Evolutionary conservation across 2,797 vertebrate species (phyloP).

Genomic region (Chiloscyllium punctatum): DNA sequence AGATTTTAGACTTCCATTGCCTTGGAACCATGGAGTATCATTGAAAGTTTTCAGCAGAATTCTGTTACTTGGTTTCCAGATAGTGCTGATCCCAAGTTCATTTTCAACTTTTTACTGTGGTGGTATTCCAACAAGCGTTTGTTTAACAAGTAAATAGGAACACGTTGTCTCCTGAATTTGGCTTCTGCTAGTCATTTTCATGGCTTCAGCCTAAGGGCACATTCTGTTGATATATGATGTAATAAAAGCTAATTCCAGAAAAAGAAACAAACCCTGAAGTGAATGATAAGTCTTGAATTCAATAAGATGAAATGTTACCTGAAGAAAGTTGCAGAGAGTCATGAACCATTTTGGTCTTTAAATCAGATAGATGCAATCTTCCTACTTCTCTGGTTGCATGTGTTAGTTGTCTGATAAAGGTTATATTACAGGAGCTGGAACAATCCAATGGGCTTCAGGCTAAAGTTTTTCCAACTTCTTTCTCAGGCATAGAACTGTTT

Average conservation of each 20-base stretch:
- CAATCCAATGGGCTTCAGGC: neutral
- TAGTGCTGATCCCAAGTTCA: neutral
- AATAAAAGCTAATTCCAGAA: constrained; percentile 13
- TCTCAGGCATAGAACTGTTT: neutral
- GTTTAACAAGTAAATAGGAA: neutral
- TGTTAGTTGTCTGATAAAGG: neutral
- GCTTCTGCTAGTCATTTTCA: neutral
- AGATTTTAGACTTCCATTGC: neutral
- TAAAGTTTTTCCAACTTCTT: neutral
- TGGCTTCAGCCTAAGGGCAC: neutral
- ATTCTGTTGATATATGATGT: neutral
- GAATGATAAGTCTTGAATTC: neutral
- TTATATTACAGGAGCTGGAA: neutral
- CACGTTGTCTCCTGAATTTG: neutral
- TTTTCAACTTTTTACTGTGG: neutral
- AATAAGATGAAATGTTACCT: neutral
- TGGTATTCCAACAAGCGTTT: neutral
- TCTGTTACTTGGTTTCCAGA: neutral
- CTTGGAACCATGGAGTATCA: neutral
- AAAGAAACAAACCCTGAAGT: neutral
- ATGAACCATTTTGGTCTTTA: neutral
- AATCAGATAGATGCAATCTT: constrained; percentile 10
- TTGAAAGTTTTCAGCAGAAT: neutral
- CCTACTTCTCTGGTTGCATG: neutral
- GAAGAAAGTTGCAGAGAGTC: constrained; percentile 11